These are phyloP conservation scores for Passer montanus DNA, from an alignment of 2,113 vertebrate species.

Conservation along the genomic window DNA sequence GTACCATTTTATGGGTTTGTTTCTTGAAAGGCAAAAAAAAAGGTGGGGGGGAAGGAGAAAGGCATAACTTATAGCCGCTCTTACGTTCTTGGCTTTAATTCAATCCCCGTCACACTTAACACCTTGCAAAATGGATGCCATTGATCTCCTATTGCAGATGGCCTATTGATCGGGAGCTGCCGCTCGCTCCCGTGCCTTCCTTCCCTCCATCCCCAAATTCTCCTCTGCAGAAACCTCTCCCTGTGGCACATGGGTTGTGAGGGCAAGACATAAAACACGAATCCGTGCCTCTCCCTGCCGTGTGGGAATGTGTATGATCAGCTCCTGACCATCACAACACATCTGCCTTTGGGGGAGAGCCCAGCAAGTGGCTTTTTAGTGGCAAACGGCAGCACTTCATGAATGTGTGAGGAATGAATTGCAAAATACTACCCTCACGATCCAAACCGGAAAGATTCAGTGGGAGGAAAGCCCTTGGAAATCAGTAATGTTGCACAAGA, in stretches of 20 bases:
- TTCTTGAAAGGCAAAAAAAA: constrained; percentile 12
- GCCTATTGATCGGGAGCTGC: constrained; percentile 32
- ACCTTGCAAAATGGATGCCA: constrained; percentile 49
- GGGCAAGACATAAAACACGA: not conserved
- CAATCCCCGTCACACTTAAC: constrained; percentile 45
- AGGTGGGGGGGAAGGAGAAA: not conserved
- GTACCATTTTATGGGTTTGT: constrained; percentile 58
- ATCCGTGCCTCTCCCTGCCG: not conserved
- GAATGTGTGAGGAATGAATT: constrained; percentile 34
- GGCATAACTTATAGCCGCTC: constrained; percentile 52
- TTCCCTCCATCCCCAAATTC: not conserved
- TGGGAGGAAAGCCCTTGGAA: constrained; percentile 43
- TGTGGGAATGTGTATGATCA: constrained; percentile 11
- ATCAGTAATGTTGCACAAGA: constrained; percentile 49
- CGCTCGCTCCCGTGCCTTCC: not conserved
- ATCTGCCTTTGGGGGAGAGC: constrained; percentile 27
- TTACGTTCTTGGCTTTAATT: constrained; percentile 49
- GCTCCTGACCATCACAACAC: not conserved
- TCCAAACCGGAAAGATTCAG: constrained; percentile 43
- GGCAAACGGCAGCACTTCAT: constrained; percentile 13
- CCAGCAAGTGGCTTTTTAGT: constrained; percentile 17
- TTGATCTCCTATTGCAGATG: constrained; percentile 57
- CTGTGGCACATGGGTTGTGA: fast-evolving
- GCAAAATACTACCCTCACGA: constrained; percentile 27
- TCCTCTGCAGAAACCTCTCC: not conserved